These are phyloP conservation scores for Emydoidea blandingii DNA, from an alignment of 2,797 vertebrate species.

Conservation along the genomic window DNA sequence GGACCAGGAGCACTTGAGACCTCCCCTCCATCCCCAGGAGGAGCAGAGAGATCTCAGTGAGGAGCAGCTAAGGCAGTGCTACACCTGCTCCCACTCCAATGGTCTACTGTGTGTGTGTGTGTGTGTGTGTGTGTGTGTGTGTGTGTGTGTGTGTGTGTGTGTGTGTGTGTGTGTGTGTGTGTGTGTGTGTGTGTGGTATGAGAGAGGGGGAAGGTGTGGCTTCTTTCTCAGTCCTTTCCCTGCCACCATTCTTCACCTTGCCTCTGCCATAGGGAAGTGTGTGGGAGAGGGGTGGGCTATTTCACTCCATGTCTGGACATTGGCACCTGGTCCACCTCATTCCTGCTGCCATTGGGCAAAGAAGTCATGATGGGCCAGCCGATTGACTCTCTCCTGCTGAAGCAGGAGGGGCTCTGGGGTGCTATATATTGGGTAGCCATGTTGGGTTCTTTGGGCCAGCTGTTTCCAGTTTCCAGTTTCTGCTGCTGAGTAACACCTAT, in stretches of 20 bases:
- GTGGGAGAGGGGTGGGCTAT: background rate
- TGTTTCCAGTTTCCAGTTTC: slow-evolving; percentile 33
- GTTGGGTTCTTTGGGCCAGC: background rate
- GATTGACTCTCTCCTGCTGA: background rate
- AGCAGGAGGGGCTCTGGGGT: background rate
- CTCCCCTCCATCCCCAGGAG: background rate
- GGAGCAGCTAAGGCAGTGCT: background rate
- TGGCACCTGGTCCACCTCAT: background rate
- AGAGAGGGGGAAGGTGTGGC: background rate
- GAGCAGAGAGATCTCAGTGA: background rate
- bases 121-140: background rate
- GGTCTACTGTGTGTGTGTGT: background rate
- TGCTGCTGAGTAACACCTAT: slow-evolving; percentile 4
- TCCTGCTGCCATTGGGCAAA: background rate
- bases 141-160: background rate
- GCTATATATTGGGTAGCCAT: background rate
- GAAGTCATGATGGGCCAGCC: background rate
- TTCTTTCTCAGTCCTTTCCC: background rate
- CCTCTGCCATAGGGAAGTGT: background rate
- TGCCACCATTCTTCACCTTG: background rate
- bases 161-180: background rate
- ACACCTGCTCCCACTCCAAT: background rate
- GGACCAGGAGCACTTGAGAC: background rate
- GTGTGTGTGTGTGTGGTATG: background rate
- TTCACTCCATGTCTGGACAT: background rate